Evolutionary conservation across 2,797 vertebrate genomes (phyloP).

Genomic region (Pseudochirops cupreus): DNA sequence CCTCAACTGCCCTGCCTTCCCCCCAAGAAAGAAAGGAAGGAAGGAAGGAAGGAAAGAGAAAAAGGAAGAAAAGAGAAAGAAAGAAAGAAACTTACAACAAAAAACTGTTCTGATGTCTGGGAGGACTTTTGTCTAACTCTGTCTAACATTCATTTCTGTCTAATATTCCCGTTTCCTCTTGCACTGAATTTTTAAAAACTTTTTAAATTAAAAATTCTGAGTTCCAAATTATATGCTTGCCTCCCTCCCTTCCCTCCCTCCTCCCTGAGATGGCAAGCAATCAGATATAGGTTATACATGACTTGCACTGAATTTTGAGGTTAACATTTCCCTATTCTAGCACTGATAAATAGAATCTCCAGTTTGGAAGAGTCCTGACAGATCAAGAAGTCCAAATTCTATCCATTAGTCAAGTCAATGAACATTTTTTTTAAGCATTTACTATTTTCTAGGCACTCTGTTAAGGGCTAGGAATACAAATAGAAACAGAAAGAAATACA

Average conservation of each 20-base stretch:
- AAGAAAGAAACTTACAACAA: too few relatives aligned
- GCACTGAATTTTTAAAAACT: not conserved
- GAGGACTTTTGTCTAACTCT: not conserved
- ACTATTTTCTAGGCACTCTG: not conserved
- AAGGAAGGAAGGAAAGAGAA: too few relatives aligned
- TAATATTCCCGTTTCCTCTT: not conserved
- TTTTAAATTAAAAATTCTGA: not conserved
- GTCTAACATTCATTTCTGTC: not conserved
- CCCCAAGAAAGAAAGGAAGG: too few relatives aligned
- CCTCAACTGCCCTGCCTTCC: too few relatives aligned
- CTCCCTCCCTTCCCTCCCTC: too few relatives aligned
- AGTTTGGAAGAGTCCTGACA: not conserved
- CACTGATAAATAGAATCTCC: not conserved
- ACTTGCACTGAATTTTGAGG: not conserved
- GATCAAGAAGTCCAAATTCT: not conserved
- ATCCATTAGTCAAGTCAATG: not conserved
- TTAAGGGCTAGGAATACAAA: not conserved
- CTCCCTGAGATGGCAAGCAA: not conserved
- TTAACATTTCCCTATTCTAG: not conserved
- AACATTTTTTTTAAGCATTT: not conserved
- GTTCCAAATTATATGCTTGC: not conserved
- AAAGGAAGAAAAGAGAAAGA: too few relatives aligned
- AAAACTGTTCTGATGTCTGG: not conserved
- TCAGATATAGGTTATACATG: not conserved
- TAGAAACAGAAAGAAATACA: not conserved